Conservation (phyloP, 2,797 vertebrate genomes). For the Melanotaenia trifasciata region DNA sequence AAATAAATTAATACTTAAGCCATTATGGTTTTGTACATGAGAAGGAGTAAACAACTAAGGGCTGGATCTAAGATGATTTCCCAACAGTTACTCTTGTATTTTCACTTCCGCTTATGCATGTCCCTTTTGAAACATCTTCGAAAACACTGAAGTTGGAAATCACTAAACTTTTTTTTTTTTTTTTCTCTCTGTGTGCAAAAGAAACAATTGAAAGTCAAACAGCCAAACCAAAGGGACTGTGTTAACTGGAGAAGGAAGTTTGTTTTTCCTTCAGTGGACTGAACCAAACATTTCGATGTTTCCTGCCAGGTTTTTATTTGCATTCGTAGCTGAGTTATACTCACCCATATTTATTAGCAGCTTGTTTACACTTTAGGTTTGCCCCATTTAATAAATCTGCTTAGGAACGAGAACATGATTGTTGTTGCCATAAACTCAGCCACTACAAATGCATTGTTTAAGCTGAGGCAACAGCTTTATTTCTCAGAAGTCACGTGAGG, state of each 20-base stretch:
- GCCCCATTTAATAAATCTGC: neutral
- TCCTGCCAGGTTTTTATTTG: neutral
- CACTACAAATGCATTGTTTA: neutral
- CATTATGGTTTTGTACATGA: neutral
- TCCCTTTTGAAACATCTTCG: neutral
- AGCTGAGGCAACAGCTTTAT: neutral
- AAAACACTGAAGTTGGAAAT: neutral
- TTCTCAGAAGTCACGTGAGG: neutral
- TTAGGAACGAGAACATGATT: neutral
- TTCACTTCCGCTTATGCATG: slow-evolving; percentile 1
- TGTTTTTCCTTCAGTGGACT: neutral
- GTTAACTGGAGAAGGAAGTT: accelerated
- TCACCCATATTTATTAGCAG: neutral
- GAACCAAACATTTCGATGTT: neutral
- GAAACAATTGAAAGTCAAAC: slow-evolving; percentile 8
- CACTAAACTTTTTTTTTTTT: neutral
- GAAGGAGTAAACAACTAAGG: neutral
- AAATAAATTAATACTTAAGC: neutral
- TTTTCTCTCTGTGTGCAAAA: neutral
- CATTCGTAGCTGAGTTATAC: neutral
- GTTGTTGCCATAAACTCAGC: neutral
- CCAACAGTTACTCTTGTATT: neutral
- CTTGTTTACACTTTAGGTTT: neutral
- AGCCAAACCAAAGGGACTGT: neutral
- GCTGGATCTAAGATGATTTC: neutral